Base-by-base conservation (phyloP, 2,888 invertebrate species). In the Lobophora halterata region DNA sequence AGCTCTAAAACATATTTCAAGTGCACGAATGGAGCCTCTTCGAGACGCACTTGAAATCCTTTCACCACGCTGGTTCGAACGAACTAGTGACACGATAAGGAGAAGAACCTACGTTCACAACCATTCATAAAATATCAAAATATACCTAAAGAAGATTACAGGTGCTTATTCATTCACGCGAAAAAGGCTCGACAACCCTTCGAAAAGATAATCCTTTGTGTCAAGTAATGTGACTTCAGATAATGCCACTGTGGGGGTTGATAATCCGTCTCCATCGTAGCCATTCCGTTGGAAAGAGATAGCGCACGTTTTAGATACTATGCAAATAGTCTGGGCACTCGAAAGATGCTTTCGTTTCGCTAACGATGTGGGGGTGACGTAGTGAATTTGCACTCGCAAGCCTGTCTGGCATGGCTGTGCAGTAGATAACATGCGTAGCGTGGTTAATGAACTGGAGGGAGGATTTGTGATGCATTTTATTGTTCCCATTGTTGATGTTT, bases 301-400 rank as follows among this genome's bases (percentile, higher is more conserved):
- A 28, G 37, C 10, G 30, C 31, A 38, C 32, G 39, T 44, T 41
- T 30, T 39, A 49, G 46, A 41, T 49, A 54, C 60, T 58, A 66
- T 62, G 61, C 60, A 68, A 69, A 68, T 71, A 58, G 61, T 60
- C 54, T 53, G 56, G 48, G 56, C 50, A 60, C 61, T 66, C 55
- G 55, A 57, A 56, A 51, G 55, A 57, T 55, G 61, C 66, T 69
- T 66, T 57, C 57, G 61, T 55, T 55, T 56, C 59, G 48, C 70
- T 71, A 69, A 71, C 66, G 66, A 70, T 44, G 62, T 61, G 49
- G 58, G 63, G 71, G 61, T 60, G 69, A 58, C 57, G 60, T 39
- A 46, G 46, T 52, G 48, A 53, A 63, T 57, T 55, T 50, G 46
- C 50, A 42, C 50, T 46, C 26, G 48, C 30, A 34, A 41, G 44